These are phyloP conservation scores for Drosophila vallismaia DNA, from an alignment of 2,888 invertebrate species.

Conservation along the genomic window DNA sequence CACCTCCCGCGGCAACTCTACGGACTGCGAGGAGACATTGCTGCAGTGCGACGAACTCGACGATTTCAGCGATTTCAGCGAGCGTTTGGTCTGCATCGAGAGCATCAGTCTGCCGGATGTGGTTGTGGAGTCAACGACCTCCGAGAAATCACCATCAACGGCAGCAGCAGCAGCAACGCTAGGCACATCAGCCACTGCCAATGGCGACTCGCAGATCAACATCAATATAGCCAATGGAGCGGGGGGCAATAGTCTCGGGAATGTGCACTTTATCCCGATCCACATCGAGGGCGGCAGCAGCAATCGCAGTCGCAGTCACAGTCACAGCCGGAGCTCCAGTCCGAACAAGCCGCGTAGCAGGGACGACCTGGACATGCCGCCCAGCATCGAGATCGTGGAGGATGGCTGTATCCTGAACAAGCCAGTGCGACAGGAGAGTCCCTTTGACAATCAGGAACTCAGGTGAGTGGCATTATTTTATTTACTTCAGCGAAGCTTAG, in stretches of 20 bases:
- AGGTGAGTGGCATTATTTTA: constrained; percentile 48
- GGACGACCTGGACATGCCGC: constrained; percentile 73
- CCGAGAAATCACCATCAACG: constrained; percentile 37
- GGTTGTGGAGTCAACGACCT: constrained; percentile 83
- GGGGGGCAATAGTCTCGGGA: constrained; percentile 80
- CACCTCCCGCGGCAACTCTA: constrained; percentile 81
- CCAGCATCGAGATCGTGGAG: constrained; percentile 80
- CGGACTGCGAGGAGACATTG: constrained; percentile 82
- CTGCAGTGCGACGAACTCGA: constrained; percentile 82
- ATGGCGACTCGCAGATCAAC: constrained; percentile 78
- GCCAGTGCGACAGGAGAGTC: constrained; percentile 22
- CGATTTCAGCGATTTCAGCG: constrained; percentile 65
- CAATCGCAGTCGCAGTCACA: constrained; percentile 68
- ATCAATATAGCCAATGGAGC: constrained; percentile 81
- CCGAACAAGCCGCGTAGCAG: constrained; percentile 71
- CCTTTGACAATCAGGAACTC: constrained; percentile 59
- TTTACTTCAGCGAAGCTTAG: too few species aligned
- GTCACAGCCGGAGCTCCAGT: constrained; percentile 66
- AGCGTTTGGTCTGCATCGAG: constrained; percentile 83
- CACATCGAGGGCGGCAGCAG: constrained; percentile 72
- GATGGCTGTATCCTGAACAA: constrained; percentile 66
- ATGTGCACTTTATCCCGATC: constrained; percentile 82
- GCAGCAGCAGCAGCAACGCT: constrained; percentile 27
- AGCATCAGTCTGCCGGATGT: constrained; percentile 84
- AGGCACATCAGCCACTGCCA: constrained; percentile 31